Evolutionary conservation across 2,888 invertebrate genomes (phyloP).

Genomic region (Leucophenga maculata): DNA sequence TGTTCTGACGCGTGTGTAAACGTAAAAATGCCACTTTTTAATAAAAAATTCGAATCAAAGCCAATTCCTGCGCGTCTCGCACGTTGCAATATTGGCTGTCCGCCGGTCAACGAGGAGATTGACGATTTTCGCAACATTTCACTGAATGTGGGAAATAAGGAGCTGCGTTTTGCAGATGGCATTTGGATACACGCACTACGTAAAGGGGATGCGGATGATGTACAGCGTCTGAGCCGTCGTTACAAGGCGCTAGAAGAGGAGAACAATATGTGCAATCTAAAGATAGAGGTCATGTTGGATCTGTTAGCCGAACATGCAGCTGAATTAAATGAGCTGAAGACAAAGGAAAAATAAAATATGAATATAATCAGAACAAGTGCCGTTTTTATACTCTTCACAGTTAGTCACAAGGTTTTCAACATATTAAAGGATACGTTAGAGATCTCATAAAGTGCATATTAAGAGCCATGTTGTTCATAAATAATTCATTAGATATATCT

Average conservation of each 20-base stretch:
- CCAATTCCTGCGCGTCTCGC: slow-evolving; percentile 62
- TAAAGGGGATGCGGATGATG: slow-evolving; percentile 63
- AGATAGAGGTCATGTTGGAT: slow-evolving; percentile 70
- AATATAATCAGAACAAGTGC: background rate
- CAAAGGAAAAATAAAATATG: slow-evolving; percentile 47
- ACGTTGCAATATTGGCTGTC: slow-evolving; percentile 66
- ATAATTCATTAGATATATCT: too few relatives aligned
- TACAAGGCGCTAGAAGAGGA: slow-evolving; percentile 67
- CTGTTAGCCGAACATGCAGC: slow-evolving; percentile 68
- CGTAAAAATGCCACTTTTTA: slow-evolving; percentile 68
- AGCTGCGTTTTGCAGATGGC: slow-evolving; percentile 69
- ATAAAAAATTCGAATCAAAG: slow-evolving; percentile 70
- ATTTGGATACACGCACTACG: slow-evolving; percentile 68
- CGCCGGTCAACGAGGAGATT: slow-evolving; percentile 65
- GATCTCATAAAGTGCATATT: too few relatives aligned
- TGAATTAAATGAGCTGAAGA: slow-evolving; percentile 59
- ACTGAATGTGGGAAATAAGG: slow-evolving; percentile 67
- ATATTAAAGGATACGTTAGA: too few relatives aligned
- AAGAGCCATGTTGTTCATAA: too few relatives aligned
- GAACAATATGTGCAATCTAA: slow-evolving; percentile 69
- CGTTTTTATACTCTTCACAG: background rate
- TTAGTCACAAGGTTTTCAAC: too few relatives aligned
- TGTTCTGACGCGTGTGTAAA: background rate
- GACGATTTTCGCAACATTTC: slow-evolving; percentile 68
- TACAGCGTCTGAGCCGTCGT: slow-evolving; percentile 62